Evolutionary conservation across 35 echinoderm and acorn worm genomes (phyloP), one percentile per base, ranked within the genome.

Genomic region (Diadema setosum): DNA sequence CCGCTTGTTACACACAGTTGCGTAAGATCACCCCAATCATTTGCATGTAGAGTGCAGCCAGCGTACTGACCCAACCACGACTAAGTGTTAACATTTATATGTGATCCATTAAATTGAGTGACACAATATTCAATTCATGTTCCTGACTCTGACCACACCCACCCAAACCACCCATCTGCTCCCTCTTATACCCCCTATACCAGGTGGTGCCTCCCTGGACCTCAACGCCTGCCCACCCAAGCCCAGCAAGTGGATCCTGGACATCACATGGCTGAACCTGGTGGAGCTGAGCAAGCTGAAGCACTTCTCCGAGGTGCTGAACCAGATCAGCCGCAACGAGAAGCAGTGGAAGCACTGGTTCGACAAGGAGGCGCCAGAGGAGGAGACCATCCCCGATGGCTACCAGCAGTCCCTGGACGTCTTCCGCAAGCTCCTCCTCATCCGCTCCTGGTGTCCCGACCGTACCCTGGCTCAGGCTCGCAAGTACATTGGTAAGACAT

Each of bases 321-420:
- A 98, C 48, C 96, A 98, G 95, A 86, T 98, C 58, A 70, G 88
- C 26, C 84, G 96, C 9, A 98, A 98, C 70, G 96, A 98, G 89
- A 98, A 98, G 85, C 92, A 94, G 33, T 98, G 96, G 96, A 98
- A 92, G 83, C 96, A 98, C 57, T 98, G 96, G 96, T 98, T 98
- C 86, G 96, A 98, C 84, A 98, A 94, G 63, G 96, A 98, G 45
- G 92, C 96, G 1, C 96, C 96, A 1, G 96, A 98, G 61, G 96
- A 98, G 44, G 83, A 98, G 41, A 57, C 80, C 17, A 94, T 98
- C 6, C 96, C 96, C 16, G 96, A 98, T 50, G 96, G 96, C 5
- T 98, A 98, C 64, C 88, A 98, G n/a, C 90, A 98, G 25, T 98
- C 96, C 0, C 45, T 98, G 39, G 96, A 98, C 75, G 92, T 98